Percentiles rank a stretch among this genome's conserved stretches.
Evolutionary conservation across 1,140 invertebrate species (phyloP).

Genomic region (Eumeta japonica): DNA sequence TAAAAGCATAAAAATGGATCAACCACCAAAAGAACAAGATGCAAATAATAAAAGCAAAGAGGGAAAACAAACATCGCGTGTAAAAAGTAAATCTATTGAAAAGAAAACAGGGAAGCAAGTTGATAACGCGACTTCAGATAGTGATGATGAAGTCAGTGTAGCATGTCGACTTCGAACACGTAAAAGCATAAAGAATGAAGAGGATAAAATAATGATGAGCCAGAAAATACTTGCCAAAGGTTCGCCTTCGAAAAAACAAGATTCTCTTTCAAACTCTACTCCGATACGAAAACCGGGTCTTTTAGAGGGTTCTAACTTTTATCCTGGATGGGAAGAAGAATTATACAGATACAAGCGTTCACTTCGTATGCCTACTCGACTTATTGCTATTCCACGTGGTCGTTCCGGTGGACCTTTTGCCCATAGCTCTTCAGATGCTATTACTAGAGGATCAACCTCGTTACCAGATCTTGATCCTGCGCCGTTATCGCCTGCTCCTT

Average conservation of each 20-base stretch:
- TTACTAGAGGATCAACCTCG: conserved; percentile 64
- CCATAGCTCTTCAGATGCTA: conserved; percentile 25
- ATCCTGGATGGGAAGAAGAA: conserved; percentile 78
- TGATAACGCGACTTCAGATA: conserved; percentile 40
- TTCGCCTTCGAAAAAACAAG: conserved; percentile 35
- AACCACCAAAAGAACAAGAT: not conserved
- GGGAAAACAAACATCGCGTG: conserved; percentile 24
- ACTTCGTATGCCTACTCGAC: conserved; percentile 71
- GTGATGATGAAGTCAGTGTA: conserved; percentile 45
- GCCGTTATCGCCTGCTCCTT: conserved; percentile 64
- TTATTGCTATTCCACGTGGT: conserved; percentile 70
- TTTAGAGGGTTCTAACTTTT: conserved; percentile 72
- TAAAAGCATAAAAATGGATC: conserved; percentile 24
- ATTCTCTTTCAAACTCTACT: conserved; percentile 25
- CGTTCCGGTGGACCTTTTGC: conserved; percentile 41
- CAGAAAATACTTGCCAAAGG: conserved; percentile 37
- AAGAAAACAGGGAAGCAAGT: conserved; percentile 28
- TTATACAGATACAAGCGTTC: conserved; percentile 78
- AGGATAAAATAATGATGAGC: conserved; percentile 22
- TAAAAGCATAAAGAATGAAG: conserved; percentile 42
- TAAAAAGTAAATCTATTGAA: conserved; percentile 24
- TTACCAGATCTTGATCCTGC: conserved; percentile 73
- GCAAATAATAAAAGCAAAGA: conserved; percentile 7
- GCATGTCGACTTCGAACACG: conserved; percentile 37
- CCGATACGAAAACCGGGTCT: conserved; percentile 62